Evolutionary conservation across 2,888 invertebrate species (phyloP).

Genomic region (Cryptocephalus primarius): DNA sequence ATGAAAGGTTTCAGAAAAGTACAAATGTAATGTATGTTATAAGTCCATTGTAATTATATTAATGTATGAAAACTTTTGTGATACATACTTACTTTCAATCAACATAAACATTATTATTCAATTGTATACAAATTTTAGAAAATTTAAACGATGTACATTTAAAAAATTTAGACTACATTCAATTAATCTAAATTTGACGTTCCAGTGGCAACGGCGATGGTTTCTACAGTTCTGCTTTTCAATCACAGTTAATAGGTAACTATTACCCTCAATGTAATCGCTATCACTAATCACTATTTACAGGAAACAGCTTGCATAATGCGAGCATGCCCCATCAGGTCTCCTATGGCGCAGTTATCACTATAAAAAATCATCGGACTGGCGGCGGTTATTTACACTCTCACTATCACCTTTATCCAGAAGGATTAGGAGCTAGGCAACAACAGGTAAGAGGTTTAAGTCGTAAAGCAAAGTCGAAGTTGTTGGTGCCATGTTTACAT

Average conservation of each 20-base stretch:
- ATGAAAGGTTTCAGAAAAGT: too few relatives aligned
- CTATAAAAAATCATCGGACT: constrained; percentile 87
- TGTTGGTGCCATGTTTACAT: too few relatives aligned
- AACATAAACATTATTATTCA: too few relatives aligned
- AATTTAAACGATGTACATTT: too few relatives aligned
- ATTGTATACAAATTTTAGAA: too few relatives aligned
- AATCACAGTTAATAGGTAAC: constrained; percentile 68
- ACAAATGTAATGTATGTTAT: too few relatives aligned
- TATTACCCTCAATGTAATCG: neutral
- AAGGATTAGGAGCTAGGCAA: constrained; percentile 78
- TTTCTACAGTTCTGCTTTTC: constrained; percentile 94
- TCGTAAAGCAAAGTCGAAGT: too few relatives aligned
- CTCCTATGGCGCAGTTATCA: constrained; percentile 79
- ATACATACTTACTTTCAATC: too few relatives aligned
- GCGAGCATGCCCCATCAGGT: constrained; percentile 84
- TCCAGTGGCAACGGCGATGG: constrained; percentile 89
- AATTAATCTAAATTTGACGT: constrained; percentile 6
- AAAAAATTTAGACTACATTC: too few relatives aligned
- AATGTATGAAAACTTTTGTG: neutral
- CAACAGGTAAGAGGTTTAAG: constrained; percentile 78
- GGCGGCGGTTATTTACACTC: constrained; percentile 96
- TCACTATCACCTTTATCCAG: constrained; percentile 90
- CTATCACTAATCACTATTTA: neutral
- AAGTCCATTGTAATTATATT: neutral
- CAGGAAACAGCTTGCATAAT: constrained; percentile 79